Evolutionary conservation across 2,888 invertebrate species (phyloP).

Genomic region (Endomychus coccineus): DNA sequence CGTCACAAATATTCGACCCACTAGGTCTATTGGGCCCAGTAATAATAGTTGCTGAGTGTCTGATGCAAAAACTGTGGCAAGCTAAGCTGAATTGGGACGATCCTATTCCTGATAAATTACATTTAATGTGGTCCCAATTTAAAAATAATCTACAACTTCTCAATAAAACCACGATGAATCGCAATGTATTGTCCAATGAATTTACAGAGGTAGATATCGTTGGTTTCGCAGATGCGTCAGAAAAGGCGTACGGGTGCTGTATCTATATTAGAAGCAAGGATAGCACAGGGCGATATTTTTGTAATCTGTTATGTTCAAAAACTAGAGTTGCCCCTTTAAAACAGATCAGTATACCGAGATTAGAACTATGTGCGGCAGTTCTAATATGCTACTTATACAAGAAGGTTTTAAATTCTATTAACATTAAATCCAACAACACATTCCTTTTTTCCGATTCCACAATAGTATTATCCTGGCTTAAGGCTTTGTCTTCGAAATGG

Average conservation of each 20-base stretch:
- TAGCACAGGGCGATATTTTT: not conserved
- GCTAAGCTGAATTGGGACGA: slow-evolving; percentile 15
- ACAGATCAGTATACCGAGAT: slow-evolving; percentile 21
- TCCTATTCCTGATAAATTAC: slow-evolving; percentile 5
- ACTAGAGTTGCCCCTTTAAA: slow-evolving; percentile 29
- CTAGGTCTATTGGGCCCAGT: slow-evolving; percentile 13
- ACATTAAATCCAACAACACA: not conserved
- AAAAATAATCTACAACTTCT: not conserved
- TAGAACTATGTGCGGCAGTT: slow-evolving; percentile 23
- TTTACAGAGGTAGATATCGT: slow-evolving; percentile 7
- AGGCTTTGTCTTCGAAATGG: not conserved
- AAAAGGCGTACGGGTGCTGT: slow-evolving; percentile 3
- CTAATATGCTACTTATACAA: not conserved
- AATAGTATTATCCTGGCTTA: not conserved
- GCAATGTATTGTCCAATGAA: slow-evolving; percentile 2
- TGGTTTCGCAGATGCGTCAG: slow-evolving; percentile 9
- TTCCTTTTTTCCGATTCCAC: not conserved
- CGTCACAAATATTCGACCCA: slow-evolving; percentile 17
- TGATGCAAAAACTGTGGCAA: slow-evolving; percentile 15
- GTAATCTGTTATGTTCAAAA: slow-evolving; percentile 25
- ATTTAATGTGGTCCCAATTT: slow-evolving; percentile 8
- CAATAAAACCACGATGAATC: no score
- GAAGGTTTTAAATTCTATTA: not conserved
- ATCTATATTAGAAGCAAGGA: not conserved
- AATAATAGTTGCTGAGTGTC: slow-evolving; percentile 10